Percentiles rank a stretch among this genome's conserved stretches.
phyloP scores from a whole-genome alignment of 2,888 invertebrate species.

The Lobophora halterata region DNA sequence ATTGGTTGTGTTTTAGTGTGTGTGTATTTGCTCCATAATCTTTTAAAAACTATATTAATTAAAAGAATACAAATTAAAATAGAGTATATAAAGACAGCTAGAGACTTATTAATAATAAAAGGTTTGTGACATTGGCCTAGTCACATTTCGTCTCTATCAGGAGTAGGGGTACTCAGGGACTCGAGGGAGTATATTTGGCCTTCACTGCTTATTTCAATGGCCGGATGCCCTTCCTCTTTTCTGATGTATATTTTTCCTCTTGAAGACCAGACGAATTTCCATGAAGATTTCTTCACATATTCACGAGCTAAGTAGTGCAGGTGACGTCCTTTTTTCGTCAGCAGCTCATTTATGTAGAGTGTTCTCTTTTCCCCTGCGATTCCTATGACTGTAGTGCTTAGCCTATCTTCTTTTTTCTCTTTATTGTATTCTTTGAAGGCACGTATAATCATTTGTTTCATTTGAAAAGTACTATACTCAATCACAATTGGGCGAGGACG shows the following conservation, averaged over 20 bases:
- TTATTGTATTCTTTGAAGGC: background rate
- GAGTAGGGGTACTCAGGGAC: too few species aligned
- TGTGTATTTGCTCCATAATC: too few species aligned
- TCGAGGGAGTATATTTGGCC: too few species aligned
- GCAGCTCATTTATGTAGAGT: constrained; percentile 1
- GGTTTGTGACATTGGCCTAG: too few species aligned
- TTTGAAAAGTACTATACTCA: background rate
- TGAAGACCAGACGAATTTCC: constrained; percentile 3
- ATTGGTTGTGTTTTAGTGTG: too few species aligned
- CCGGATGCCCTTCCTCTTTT: constrained; percentile 5
- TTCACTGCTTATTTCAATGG: constrained; percentile 4
- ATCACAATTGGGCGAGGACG: background rate
- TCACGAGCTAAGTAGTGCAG: constrained; percentile 1
- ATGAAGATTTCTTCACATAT: background rate
- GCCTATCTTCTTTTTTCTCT: background rate
- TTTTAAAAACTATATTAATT: too few species aligned
- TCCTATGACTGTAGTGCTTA: background rate
- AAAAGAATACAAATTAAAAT: too few species aligned
- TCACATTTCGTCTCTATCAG: too few species aligned
- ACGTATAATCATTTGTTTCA: too few species aligned
- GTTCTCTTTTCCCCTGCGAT: background rate
- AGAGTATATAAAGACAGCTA: too few species aligned
- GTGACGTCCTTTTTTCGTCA: constrained; percentile 1
- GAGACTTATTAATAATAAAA: too few species aligned
- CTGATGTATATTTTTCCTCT: constrained; percentile 2